Base-by-base conservation (phyloP, 2,797 vertebrate species). In the Podarcis siculus region DNA sequence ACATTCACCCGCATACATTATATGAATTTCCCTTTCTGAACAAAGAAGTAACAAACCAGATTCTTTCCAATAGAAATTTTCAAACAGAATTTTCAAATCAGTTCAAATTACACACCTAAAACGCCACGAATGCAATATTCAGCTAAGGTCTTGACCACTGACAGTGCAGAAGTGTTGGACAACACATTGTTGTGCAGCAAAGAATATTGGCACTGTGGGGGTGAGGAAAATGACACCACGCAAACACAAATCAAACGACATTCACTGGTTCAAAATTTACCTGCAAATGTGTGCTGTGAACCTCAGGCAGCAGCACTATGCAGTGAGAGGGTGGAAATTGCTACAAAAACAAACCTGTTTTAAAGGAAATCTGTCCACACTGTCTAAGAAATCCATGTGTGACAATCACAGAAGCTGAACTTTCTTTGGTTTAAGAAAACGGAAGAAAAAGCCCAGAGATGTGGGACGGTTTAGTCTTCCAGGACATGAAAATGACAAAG, bases 251-350 rank as follows among this genome's bases (percentile, higher is more conserved):
- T 89, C 93, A 95, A 92, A 95, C 88, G 96, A 95, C 67, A 90
- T 91, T 95, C 76, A 90, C 86, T 92, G 79, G 67, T 92, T 95
- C 93, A 92, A 95, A 86, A 86, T 81, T 96, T 97, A 97, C 97
- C 96, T 97, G 96, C 89, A 93, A 94, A 96, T 66, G 86, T 90
- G 95, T 13, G 92, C 95, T 96, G 97, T 96, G 95, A 95, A 93
- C 79, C 95, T 97, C 91, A 96, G 93, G 86, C 95, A 96, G 95
- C 91, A 95, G 95, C 92, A 95, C 92, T 95, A 95, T 37, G 90
- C 90, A 96, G 91, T 95, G 67, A 88, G 92, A 95, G 92, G 93
- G 95, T 96, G 94, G 96, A 95, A 94, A 37, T 39, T 85, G 80
- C 95, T 94, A 96, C 93, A 91, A 94, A 95, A 93, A 87, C n/a